Percentiles rank a stretch among this genome's conserved stretches.
phyloP scores from a whole-genome alignment of 2,888 invertebrate species.

The Synanthedon myopaeformis region DNA sequence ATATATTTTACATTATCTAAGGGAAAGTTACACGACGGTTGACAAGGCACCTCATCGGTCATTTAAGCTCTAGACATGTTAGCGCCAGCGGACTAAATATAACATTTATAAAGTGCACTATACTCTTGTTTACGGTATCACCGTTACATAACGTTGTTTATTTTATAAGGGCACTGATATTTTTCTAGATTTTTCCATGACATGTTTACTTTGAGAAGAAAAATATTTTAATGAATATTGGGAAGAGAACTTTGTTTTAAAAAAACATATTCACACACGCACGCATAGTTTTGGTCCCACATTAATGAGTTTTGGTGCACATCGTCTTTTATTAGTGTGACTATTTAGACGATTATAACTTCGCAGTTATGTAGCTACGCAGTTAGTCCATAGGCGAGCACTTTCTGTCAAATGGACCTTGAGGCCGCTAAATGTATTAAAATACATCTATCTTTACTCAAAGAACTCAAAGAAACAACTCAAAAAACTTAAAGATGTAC shows the following conservation, averaged over 20 bases:
- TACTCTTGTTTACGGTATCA: background rate
- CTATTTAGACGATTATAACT: no score
- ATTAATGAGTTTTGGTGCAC: no score
- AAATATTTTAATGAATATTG: background rate
- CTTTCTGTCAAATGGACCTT: no score
- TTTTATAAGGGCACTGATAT: background rate
- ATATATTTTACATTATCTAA: background rate
- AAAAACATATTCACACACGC: no score
- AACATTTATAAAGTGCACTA: background rate
- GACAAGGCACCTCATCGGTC: background rate
- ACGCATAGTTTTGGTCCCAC: no score
- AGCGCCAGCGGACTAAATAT: background rate
- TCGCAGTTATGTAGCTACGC: no score
- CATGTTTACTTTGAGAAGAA: background rate
- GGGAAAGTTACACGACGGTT: background rate
- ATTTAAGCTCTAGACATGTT: background rate
- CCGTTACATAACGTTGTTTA: background rate
- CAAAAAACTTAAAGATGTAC: no score
- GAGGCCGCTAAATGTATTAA: no score
- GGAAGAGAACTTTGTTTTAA: background rate
- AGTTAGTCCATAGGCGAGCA: no score
- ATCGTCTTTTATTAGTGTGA: no score
- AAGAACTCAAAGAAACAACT: no score
- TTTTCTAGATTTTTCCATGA: background rate
- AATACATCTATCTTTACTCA: no score